phyloP scores from a whole-genome alignment of 2,888 invertebrate species.

The Caenorhabditis imperialis region DNA sequence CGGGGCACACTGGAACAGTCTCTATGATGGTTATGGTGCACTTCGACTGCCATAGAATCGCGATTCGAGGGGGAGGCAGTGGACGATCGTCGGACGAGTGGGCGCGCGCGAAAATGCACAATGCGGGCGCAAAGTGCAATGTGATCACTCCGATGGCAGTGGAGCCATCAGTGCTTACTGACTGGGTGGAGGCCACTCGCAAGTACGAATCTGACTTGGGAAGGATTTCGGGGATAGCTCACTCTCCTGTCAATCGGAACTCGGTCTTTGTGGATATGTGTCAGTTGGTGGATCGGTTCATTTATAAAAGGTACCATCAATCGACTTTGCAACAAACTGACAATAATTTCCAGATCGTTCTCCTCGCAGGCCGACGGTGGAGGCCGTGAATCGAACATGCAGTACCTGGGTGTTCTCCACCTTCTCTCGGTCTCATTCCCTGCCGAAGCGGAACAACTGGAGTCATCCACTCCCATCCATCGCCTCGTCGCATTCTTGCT shows the following conservation, averaged over 20 bases:
- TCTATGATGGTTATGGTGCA: constrained; percentile 96
- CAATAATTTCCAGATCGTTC: constrained; percentile 90
- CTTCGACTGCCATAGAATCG: constrained; percentile 97
- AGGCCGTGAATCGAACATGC: constrained; percentile 83
- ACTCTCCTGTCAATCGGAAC: constrained; percentile 37
- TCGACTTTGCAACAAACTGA: too few species aligned
- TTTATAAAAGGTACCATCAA: constrained; percentile 55
- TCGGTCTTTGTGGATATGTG: constrained; percentile 62
- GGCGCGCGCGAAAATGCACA: constrained; percentile 91
- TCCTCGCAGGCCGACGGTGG: constrained; percentile 94
- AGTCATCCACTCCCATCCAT: constrained; percentile 17
- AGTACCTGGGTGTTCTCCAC: constrained; percentile 85
- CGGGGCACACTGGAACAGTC: constrained; percentile 85
- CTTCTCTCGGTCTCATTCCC: constrained; percentile 57
- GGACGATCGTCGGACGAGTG: constrained; percentile 63
- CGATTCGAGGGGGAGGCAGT: constrained; percentile 82
- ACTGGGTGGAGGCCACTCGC: constrained; percentile 89
- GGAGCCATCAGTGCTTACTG: constrained; percentile 91
- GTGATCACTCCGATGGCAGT: constrained; percentile 96
- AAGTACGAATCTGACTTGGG: constrained; percentile 52
- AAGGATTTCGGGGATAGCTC: constrained; percentile 83
- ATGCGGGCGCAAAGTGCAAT: constrained; percentile 97
- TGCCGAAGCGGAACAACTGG: constrained; percentile 40
- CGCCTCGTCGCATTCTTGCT: constrained; percentile 59
- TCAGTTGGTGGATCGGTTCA: constrained; percentile 57